Base-by-base conservation (phyloP, 2,113 vertebrate genomes). In the Phaethon lepturus region DNA sequence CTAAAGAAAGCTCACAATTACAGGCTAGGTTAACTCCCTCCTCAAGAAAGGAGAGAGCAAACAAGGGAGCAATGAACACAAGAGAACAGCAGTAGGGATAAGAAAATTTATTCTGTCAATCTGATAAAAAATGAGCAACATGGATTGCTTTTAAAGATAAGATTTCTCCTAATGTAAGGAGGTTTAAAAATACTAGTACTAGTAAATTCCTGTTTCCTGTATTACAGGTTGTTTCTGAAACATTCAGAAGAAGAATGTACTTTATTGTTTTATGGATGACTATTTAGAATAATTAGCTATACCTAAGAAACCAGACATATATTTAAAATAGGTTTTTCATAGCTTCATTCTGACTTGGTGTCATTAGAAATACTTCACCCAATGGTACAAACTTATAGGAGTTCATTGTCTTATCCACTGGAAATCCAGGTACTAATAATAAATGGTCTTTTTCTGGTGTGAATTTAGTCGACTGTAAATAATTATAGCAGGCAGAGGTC, bases 1-100 rank as follows among this genome's bases (percentile, higher is more conserved):
- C 71, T 95, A 93, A 96, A 86, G 68, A 69, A 95, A 94, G 75
- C 79, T 90, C 50, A 53, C 81, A 91, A 25, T 93, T 95, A 93
- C 47, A 83, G 68, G 4, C 64, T 56, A 22, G 14, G 44, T 96
- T 97, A 96, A 88, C 94, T 13, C 88, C 82, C 96, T 89, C 56
- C 60, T 93, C 13, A 50, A 52, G 73, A 67, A 94, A 81, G 55
- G 25, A 56, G 60, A 84, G 20, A 52, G 24, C 47, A 84, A 75
- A 26, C 5, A 74, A 26, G 15, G 16, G 14, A 79, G 38, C 28
- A 85, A 5, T 58, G 63, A 84, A 86, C 40, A 47, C 11, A n/a
- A 29, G 45, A 88, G 19, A 68, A 64, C 5, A 63, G 38, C 50
- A 68, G 31, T 44, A 77, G 47, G 45, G 25, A 76, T 50, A 79